phyloP scores from a whole-genome alignment of 1,140 invertebrate genomes.

The Calycopis cecrops region DNA sequence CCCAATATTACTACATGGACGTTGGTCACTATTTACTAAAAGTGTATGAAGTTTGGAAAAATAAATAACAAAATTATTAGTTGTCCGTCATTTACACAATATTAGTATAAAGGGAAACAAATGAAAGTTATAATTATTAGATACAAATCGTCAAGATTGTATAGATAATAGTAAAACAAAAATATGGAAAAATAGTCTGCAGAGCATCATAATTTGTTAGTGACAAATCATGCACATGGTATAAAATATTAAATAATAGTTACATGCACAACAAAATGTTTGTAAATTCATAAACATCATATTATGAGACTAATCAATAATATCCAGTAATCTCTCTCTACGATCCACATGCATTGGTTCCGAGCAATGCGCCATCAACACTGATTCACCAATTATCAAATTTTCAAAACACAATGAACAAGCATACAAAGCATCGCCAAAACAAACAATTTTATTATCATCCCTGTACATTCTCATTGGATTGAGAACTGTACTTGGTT shows the following conservation, averaged over 20 bases:
- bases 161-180: slow-evolving; percentile 4
- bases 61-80: slow-evolving; percentile 14
- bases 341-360: slow-evolving; percentile 43
- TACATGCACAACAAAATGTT: background rate
- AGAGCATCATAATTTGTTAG: slow-evolving; percentile 3
- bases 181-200: slow-evolving; percentile 1
- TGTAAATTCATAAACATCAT: background rate
- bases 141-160: slow-evolving; percentile 9
- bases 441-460: slow-evolving; percentile 68
- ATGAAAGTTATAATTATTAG: slow-evolving; percentile 12
- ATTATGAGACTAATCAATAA: slow-evolving; percentile 33
- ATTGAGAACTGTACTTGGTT: slow-evolving; percentile 61
- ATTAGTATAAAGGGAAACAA: slow-evolving; percentile 11
- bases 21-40: slow-evolving; percentile 1
- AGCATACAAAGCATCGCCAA: slow-evolving; percentile 62
- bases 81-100: slow-evolving; percentile 9
- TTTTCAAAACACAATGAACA: slow-evolving; percentile 64
- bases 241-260: slow-evolving; percentile 6
- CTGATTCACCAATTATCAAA: slow-evolving; percentile 55
- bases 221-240: slow-evolving; percentile 2
- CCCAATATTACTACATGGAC: slow-evolving; percentile 3
- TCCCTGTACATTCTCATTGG: slow-evolving; percentile 65
- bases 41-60: slow-evolving; percentile 24
- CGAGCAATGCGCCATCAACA: slow-evolving; percentile 54
- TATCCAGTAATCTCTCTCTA: slow-evolving; percentile 41